phyloP scores from a whole-genome alignment of 2,888 invertebrate genomes.

The Odontocerum albicorne region DNA sequence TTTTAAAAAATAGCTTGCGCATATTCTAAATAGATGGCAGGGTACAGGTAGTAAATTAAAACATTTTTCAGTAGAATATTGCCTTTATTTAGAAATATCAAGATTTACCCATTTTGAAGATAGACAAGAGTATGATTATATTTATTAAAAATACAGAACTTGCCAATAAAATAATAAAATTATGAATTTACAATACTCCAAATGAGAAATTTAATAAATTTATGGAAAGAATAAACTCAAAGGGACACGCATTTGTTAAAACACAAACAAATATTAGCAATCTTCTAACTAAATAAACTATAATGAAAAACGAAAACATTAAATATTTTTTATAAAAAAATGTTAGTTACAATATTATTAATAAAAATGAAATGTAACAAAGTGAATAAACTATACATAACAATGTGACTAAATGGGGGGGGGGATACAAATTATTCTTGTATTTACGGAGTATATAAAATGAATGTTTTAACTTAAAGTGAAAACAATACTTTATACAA shows the following conservation, averaged over 20 bases:
- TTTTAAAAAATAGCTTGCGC: neutral
- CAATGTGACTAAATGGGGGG: conserved; percentile 36
- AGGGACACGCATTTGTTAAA: conserved; percentile 36
- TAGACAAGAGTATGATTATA: conserved; percentile 18
- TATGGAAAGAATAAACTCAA: conserved; percentile 11
- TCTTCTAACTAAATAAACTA: conserved; percentile 35
- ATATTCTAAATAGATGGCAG: conserved; percentile 12
- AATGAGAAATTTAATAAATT: conserved; percentile 10
- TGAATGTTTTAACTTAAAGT: conserved; percentile 19
- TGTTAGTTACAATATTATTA: conserved; percentile 29
- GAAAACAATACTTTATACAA: conserved; percentile 12
- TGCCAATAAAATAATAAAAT: conserved; percentile 1
- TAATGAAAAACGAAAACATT: conserved; percentile 35
- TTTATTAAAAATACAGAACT: no score
- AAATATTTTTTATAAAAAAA: conserved; percentile 27
- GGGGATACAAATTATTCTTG: conserved; percentile 19
- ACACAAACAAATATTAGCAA: conserved; percentile 36
- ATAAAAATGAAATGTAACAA: conserved; percentile 27
- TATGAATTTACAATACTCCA: conserved; percentile 2
- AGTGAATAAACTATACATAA: conserved; percentile 37
- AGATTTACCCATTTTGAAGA: conserved; percentile 25
- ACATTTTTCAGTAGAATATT: conserved; percentile 42
- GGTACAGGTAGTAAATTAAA: no score
- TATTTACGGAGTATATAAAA: conserved; percentile 18
- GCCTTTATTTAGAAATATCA: conserved; percentile 53